These are phyloP conservation scores for Linyphia triangularis DNA, from an alignment of 2,888 invertebrate species.

Conservation along the genomic window DNA sequence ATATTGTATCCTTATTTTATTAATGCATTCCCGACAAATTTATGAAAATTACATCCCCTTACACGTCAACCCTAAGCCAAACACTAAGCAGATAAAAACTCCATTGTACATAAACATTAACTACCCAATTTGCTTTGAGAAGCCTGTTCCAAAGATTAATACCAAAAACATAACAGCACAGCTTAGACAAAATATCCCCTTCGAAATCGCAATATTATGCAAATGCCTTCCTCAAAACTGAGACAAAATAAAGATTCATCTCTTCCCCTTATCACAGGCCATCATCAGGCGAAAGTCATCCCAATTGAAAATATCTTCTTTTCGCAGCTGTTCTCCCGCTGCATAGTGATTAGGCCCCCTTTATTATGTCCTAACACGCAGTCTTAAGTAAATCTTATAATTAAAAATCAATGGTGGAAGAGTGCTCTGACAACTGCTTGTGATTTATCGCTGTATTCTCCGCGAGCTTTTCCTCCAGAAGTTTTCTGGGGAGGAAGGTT, in stretches of 20 bases:
- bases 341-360: conserved; percentile 36
- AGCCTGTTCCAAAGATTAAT: not conserved
- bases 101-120: too few species aligned
- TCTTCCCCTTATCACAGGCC: conserved; percentile 1
- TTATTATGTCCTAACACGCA: conserved; percentile 67
- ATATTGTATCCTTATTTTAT: too few species aligned
- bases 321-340: conserved; percentile 35
- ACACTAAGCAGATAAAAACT: too few species aligned
- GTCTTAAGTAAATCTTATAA: conserved; percentile 63
- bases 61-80: too few species aligned
- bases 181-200: not conserved
- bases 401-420: conserved; percentile 62
- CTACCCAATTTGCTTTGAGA: too few species aligned
- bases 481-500: not conserved
- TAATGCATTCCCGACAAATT: too few species aligned
- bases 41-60: too few species aligned
- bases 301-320: conserved; percentile 59
- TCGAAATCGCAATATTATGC: conserved; percentile 40
- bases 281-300: conserved; percentile 24
- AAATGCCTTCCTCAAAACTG: conserved; percentile 13
- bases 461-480: not conserved
- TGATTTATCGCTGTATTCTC: conserved; percentile 47
- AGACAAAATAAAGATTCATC: conserved; percentile 38
- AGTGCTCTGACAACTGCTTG: conserved; percentile 5
- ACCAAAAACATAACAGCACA: not conserved